Percentiles rank a stretch among this genome's conserved stretches.
Conservation (phyloP, 2,113 vertebrate genomes). For the Chaetura pelagica region DNA sequence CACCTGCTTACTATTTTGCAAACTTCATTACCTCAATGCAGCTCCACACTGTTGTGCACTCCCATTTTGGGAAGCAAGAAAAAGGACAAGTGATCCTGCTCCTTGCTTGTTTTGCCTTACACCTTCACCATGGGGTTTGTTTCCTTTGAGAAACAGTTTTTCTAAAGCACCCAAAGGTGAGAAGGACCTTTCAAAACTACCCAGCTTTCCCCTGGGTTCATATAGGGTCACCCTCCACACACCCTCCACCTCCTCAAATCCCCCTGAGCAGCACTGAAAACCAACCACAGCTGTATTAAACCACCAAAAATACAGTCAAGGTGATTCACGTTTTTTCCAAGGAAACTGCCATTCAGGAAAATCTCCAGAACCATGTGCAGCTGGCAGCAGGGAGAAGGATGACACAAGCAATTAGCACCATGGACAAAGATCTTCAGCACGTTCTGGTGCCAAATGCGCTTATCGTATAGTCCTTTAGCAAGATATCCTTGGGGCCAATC, state of each 20-base stretch:
- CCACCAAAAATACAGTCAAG: neutral
- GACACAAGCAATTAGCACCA: slow-evolving; percentile 8
- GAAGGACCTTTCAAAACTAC: neutral
- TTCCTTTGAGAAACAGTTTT: neutral
- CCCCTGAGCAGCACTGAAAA: neutral
- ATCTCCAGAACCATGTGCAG: neutral
- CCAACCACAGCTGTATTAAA: fast-evolving
- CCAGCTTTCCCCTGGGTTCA: neutral
- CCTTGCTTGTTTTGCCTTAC: neutral
- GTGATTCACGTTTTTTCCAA: neutral
- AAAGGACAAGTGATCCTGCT: neutral
- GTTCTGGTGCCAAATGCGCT: neutral
- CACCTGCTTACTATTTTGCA: neutral
- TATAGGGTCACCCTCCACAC: neutral
- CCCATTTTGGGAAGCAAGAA: neutral
- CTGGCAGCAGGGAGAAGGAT: neutral
- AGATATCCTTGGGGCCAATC: neutral
- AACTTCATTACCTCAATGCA: neutral
- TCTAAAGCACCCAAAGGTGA: neutral
- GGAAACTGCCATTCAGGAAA: neutral
- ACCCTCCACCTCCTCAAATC: neutral
- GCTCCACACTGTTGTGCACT: neutral
- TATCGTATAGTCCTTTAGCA: neutral
- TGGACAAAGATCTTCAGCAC: neutral
- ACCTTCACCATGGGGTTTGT: neutral